These are phyloP conservation scores for Paramisgurnus dabryanus DNA, from an alignment of 2,113 vertebrate genomes.

Conservation along the genomic window DNA sequence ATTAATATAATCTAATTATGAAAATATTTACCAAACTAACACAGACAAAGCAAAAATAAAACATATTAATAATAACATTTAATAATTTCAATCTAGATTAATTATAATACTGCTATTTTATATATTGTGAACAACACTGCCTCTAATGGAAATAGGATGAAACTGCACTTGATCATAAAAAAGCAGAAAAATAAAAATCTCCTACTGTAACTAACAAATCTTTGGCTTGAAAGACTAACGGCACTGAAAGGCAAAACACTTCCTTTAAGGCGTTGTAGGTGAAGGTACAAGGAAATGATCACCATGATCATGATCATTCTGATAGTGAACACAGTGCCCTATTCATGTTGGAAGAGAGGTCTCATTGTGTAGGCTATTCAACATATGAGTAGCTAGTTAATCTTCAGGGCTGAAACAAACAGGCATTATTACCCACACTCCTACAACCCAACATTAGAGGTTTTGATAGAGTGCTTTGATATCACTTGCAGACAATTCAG, in stretches of 20 bases:
- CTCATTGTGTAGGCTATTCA: constrained; percentile 60
- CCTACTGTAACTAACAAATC: no score
- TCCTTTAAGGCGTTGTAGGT: not conserved
- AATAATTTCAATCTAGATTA: no score
- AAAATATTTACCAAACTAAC: no score
- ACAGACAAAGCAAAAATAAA: no score
- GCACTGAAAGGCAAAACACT: not conserved
- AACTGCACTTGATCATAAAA: no score
- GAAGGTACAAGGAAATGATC: constrained; percentile 13
- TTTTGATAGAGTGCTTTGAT: not conserved
- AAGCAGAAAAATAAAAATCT: no score
- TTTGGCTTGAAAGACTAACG: not conserved
- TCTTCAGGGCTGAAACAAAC: constrained; percentile 34
- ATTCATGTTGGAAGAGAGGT: constrained; percentile 62
- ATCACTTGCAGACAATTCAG: not conserved
- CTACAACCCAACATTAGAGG: not conserved
- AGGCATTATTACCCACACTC: constrained; percentile 9
- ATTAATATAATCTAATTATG: no score
- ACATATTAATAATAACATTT: no score
- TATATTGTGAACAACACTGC: not conserved
- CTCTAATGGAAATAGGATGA: not conserved
- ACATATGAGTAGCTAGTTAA: constrained; percentile 44
- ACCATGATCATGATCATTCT: constrained; percentile 23
- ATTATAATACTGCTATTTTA: not conserved
- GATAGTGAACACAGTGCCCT: constrained; percentile 52